Evolutionary conservation across 2,797 vertebrate genomes (phyloP), one percentile per base, ranked within the genome.

Genomic region (Urophycis tenuis): DNA sequence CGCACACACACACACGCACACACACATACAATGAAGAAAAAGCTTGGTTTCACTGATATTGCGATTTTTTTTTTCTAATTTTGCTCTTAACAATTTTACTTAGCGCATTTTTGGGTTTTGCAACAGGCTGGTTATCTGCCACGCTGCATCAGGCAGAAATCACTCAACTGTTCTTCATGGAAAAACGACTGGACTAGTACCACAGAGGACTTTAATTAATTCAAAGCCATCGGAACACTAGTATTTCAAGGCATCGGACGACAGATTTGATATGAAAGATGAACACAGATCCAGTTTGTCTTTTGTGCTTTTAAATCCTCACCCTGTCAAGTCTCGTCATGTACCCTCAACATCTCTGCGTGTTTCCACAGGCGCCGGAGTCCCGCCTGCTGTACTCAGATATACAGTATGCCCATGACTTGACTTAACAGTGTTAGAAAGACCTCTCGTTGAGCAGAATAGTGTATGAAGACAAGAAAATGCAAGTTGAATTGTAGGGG

Each of bases 61-160:
- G 29, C 7, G 64, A 69, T 69, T 29, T 67, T 12, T n/a, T n/a
- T n/a, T n/a, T n/a, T n/a, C n/a, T 53, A 53, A 35, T 70, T 70
- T 70, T 70, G 67, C 67, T 70, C 32, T 70, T 15, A 70, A 30
- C 67, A 70, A 70, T 70, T 32, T 64, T 70, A 70, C 29, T 70
- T 30, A 53, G 35, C 30, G 36, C 39, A 74, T 15, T 76, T 36
- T 19, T 5, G 31, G 19, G 77, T 25, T 30, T 33, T 71, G 34
- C 41, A 17, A 19, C 35, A 22, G 41, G 25, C 39, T 39, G 36
- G 75, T 14, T 32, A 70, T 70, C 67, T 70, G 67, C 30, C 67
- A 32, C 30, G 17, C 67, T 70, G 67, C 67, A 70, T 70, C 67
- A 70, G 67, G 32, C 67, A 70, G 15, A 70, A 70, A 70, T 29